Evolutionary conservation across 2,888 invertebrate species (phyloP).

Genomic region (Drosophila sordidapex): DNA sequence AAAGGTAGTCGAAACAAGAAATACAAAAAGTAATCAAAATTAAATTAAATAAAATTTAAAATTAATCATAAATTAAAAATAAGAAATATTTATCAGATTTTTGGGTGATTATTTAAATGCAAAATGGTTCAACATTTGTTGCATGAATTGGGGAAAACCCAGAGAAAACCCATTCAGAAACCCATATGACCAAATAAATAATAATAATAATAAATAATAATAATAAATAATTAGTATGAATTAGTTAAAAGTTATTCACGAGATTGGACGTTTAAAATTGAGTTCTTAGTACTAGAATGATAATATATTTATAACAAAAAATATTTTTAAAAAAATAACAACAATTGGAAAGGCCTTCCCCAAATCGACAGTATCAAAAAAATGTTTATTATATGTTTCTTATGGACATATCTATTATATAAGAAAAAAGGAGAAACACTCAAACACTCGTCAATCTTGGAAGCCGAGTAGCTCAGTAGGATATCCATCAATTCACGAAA

Average conservation of each 20-base stretch:
- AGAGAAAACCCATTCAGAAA: background rate
- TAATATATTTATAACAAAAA: too few species aligned
- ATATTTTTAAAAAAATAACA: too few species aligned
- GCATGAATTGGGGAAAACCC: background rate
- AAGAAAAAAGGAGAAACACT: background rate
- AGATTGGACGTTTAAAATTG: too few species aligned
- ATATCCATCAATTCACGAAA: accelerated
- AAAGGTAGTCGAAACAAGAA: background rate
- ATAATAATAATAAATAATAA: too few species aligned
- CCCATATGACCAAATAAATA: too few species aligned
- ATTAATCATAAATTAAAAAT: accelerated
- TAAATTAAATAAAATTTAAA: background rate
- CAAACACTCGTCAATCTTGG: background rate
- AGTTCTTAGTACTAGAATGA: too few species aligned
- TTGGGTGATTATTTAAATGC: background rate
- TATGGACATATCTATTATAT: accelerated
- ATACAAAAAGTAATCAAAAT: background rate
- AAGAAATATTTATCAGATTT: background rate
- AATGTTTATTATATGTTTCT: background rate
- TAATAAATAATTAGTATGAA: too few species aligned
- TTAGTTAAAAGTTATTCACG: too few species aligned
- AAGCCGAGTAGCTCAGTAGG: background rate
- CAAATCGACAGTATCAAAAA: accelerated
- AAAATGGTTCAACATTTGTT: background rate
- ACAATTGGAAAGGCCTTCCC: background rate